Evolutionary conservation across 2,888 invertebrate genomes (phyloP).

Genomic region (Stenodera caucasica): DNA sequence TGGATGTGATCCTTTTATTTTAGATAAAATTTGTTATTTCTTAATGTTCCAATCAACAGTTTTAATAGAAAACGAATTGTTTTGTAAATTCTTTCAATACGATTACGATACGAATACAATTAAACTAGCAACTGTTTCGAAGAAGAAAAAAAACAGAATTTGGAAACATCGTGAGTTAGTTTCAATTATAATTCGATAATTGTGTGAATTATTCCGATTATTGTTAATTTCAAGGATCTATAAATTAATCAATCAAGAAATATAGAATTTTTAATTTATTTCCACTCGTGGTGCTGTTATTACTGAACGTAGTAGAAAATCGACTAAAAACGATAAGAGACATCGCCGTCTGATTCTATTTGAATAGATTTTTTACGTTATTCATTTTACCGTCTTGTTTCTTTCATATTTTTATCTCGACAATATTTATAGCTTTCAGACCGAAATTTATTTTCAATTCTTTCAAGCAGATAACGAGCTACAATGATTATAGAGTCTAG

Average conservation of each 20-base stretch:
- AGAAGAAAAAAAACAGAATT: not conserved
- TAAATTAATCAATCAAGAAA: no score
- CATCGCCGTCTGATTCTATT: not conserved
- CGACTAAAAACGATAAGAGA: not conserved
- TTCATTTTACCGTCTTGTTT: not conserved
- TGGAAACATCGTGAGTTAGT: not conserved
- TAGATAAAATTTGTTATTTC: not conserved
- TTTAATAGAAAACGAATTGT: not conserved
- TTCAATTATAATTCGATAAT: not conserved
- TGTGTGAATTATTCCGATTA: no score
- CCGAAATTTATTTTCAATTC: slow-evolving; percentile 2
- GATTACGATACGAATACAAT: not conserved
- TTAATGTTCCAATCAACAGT: not conserved
- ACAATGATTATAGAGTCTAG: not conserved
- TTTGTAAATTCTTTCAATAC: not conserved
- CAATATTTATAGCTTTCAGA: not conserved
- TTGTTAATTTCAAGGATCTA: no score
- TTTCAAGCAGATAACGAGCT: slow-evolving; percentile 1
- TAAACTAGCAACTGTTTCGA: not conserved
- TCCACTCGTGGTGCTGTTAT: no score
- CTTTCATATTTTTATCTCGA: not conserved
- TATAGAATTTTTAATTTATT: no score
- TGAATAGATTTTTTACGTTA: not conserved
- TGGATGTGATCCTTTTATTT: slow-evolving; percentile 19
- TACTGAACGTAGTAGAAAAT: not conserved